A percentile compares a stretch with the other conserved stretches of the same genome.
These are phyloP conservation scores for Papilio demoleus DNA, from an alignment of 2,888 invertebrate genomes.

Conservation along the genomic window DNA sequence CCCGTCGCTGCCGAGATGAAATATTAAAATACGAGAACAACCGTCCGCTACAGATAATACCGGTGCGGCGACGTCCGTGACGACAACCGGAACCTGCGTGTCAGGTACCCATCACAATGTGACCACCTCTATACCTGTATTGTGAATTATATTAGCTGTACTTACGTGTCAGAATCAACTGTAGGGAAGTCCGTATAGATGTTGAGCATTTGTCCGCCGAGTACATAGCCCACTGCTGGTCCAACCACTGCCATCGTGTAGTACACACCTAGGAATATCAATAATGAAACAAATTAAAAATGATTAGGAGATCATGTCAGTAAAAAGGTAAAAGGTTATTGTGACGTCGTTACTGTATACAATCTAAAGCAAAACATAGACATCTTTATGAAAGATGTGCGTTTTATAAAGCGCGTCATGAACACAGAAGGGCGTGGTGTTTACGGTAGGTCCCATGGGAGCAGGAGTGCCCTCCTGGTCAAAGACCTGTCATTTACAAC, in stretches of 20 bases:
- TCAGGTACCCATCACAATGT: background rate
- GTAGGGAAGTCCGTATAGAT: conserved; percentile 89
- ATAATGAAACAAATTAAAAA: background rate
- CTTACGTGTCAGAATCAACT: conserved; percentile 87
- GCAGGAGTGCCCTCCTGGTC: conserved; percentile 29
- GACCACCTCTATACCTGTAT: background rate
- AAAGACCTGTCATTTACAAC: conserved; percentile 28
- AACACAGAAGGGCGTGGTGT: conserved; percentile 22
- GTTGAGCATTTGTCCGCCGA: conserved; percentile 92
- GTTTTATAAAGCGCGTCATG: conserved; percentile 19
- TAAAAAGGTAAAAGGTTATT: background rate
- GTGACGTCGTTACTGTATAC: background rate
- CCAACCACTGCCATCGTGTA: conserved; percentile 93
- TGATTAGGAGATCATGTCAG: too few species aligned
- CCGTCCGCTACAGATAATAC: conserved; percentile 46
- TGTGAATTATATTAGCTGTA: conserved; percentile 46
- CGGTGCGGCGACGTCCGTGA: too few species aligned
- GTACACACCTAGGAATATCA: conserved; percentile 85
- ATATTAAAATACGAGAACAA: conserved; percentile 69
- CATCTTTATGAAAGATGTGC: background rate
- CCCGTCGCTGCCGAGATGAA: conserved; percentile 67
- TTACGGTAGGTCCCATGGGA: conserved; percentile 35
- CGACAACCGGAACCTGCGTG: too few species aligned
- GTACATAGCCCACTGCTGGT: conserved; percentile 91
- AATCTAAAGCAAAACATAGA: background rate